Conservation (phyloP, 2,888 invertebrate genomes). For the Aspidiotus destructor region DNA sequence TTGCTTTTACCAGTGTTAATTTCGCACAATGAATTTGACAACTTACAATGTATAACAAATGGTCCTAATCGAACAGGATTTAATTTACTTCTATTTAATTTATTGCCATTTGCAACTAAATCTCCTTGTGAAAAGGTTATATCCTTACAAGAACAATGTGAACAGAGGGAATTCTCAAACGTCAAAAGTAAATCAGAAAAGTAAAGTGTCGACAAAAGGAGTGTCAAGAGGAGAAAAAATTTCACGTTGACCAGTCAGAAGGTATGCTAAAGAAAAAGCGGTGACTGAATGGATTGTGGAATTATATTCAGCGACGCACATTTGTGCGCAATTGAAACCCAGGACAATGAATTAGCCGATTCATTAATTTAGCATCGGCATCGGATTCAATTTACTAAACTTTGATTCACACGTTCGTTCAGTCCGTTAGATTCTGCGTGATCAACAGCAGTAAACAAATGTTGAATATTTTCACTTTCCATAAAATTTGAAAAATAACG, state of each 20-base stretch:
- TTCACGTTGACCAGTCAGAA: slow-evolving; percentile 34
- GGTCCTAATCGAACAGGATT: slow-evolving; percentile 4
- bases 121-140: background rate
- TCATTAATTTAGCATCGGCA: slow-evolving; percentile 36
- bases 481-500: slow-evolving; percentile 38
- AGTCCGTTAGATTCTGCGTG: slow-evolving; percentile 36
- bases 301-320: slow-evolving; percentile 35
- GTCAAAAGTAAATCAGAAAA: background rate
- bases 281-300: slow-evolving; percentile 35
- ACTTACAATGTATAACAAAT: slow-evolving; percentile 6
- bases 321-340: slow-evolving; percentile 36
- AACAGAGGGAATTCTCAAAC: background rate
- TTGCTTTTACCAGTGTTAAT: background rate
- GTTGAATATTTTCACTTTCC: slow-evolving; percentile 34
- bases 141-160: background rate
- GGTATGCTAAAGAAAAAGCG: slow-evolving; percentile 36
- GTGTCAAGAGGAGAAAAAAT: slow-evolving; percentile 34
- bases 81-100: slow-evolving; percentile 11
- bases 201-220: background rate
- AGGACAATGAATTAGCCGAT: slow-evolving; percentile 34
- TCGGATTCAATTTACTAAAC: slow-evolving; percentile 36
- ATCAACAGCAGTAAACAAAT: slow-evolving; percentile 36
- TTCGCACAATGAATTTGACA: slow-evolving; percentile 3
- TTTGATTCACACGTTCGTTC: slow-evolving; percentile 37
- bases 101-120: background rate